phyloP scores from a whole-genome alignment of 2,797 vertebrate species.

The Pitangus sulphuratus region DNA sequence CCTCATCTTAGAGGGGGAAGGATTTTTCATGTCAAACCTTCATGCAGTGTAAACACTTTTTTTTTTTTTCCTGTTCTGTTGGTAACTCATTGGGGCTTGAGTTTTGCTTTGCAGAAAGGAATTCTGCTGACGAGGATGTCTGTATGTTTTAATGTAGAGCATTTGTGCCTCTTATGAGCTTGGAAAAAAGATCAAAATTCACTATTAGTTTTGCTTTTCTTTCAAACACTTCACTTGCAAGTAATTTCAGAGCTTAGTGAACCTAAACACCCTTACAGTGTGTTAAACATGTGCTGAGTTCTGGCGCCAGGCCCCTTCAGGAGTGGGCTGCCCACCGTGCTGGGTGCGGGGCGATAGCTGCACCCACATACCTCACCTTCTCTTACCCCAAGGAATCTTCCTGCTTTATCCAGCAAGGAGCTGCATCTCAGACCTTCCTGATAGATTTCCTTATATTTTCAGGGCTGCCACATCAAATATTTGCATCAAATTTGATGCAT shows the following conservation, averaged over 20 bases:
- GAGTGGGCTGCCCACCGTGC: not conserved
- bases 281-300: not conserved
- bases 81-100: fast-evolving
- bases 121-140: not conserved
- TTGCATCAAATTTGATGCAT: not conserved
- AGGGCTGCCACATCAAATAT: not conserved
- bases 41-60: not conserved
- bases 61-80: not conserved
- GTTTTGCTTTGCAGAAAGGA: not conserved
- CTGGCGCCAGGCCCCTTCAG: not conserved
- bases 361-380: fast-evolving
- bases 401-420: not conserved
- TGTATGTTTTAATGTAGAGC: not conserved
- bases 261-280: not conserved
- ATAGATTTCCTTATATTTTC: not conserved
- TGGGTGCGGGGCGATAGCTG: fast-evolving
- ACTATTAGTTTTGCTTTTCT: not conserved
- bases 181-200: not conserved
- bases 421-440: not conserved
- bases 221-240: not conserved
- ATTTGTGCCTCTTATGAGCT: not conserved
- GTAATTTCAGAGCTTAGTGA: not conserved
- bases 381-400: not conserved
- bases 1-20: not conserved
- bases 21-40: not conserved